Conservation (phyloP, 2,113 vertebrate species). For the human (Homo sapiens) region GRCh38 chr3:127509501-127510000, state of each 20-base stretch:
- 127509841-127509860: not conserved
- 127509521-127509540: not conserved
- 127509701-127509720: not conserved
- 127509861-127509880: not conserved
- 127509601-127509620: not conserved
- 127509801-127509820: not conserved
- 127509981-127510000: not conserved
- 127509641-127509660: not conserved
- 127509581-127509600: not conserved
- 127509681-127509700: not conserved
- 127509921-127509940: not conserved
- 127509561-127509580: not conserved
- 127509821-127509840: not conserved
- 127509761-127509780: not conserved
- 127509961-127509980: not conserved
- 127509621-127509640: not conserved
- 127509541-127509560: not conserved
- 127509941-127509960: not conserved
- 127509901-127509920: not conserved
- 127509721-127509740: not conserved
- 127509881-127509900: not conserved
- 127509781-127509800: not conserved
- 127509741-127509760: not conserved
- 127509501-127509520: not conserved
- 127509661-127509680: not conserved